These are phyloP conservation scores for Burhinus oedicnemus DNA, from an alignment of 2,113 vertebrate genomes.

Conservation along the genomic window DNA sequence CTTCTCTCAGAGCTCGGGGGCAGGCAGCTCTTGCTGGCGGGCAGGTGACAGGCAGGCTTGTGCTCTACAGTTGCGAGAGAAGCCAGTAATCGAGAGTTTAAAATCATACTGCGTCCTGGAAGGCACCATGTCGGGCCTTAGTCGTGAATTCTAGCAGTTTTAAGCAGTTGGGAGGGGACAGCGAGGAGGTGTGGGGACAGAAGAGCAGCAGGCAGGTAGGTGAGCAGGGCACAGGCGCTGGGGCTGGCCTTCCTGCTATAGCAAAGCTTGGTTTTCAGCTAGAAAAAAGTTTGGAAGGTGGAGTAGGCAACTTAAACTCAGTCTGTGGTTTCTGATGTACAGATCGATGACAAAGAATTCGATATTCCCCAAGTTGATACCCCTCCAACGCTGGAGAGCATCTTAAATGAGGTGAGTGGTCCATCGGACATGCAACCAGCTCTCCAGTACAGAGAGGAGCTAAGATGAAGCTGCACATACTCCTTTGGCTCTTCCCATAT, in stretches of 20 bases:
- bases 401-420: conserved; percentile 90
- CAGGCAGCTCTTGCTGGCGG: neutral
- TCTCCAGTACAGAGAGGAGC: neutral
- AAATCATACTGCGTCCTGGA: neutral
- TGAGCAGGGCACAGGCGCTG: fast-evolving
- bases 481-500: neutral
- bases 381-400: conserved; percentile 96
- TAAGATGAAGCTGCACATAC: fast-evolving
- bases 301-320: neutral
- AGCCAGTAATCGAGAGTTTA: neutral
- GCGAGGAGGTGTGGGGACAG: neutral
- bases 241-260: fast-evolving
- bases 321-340: conserved; percentile 1
- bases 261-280: too few relatives aligned
- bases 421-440: fast-evolving
- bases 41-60: neutral
- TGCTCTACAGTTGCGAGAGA: fast-evolving
- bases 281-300: neutral
- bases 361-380: conserved; percentile 99
- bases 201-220: fast-evolving
- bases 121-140: neutral
- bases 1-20: fast-evolving
- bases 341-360: conserved; percentile 99
- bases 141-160: fast-evolving
- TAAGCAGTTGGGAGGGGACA: fast-evolving